These are phyloP conservation scores for Trichopoda pennipes DNA, from an alignment of 2,888 invertebrate species.

Conservation along the genomic window DNA sequence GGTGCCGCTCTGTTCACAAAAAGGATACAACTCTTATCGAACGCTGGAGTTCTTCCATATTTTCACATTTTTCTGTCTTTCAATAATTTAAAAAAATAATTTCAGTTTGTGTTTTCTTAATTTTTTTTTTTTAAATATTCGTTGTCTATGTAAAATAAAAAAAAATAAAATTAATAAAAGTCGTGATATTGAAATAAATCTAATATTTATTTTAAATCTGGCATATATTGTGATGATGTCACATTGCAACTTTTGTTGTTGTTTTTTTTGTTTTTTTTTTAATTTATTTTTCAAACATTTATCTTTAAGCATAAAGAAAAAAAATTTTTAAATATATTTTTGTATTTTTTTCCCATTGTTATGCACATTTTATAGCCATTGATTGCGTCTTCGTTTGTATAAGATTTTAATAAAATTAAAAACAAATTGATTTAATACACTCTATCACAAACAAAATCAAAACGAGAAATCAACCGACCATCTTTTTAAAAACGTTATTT, in stretches of 20 bases:
- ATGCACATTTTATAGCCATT: conserved; percentile 31
- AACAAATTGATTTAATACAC: conserved; percentile 27
- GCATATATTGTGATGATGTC: conserved; percentile 28
- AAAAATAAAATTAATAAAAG: not conserved
- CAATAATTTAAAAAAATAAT: no score
- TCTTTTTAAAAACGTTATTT: conserved; percentile 43
- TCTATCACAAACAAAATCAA: conserved; percentile 35
- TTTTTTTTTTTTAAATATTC: no score
- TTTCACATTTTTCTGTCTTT: no score
- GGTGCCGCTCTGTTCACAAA: no score
- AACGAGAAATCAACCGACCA: conserved; percentile 18
- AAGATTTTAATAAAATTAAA: conserved; percentile 3
- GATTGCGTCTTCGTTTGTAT: conserved; percentile 9
- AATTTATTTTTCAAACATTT: conserved; percentile 5
- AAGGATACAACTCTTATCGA: no score
- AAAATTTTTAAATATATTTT: conserved; percentile 12
- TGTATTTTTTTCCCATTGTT: conserved; percentile 9
- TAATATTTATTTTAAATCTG: conserved; percentile 1
- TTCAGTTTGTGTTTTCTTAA: no score
- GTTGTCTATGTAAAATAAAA: no score
- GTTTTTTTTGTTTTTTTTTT: no score
- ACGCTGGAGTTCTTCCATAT: no score
- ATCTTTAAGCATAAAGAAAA: not conserved
- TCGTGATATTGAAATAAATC: conserved; percentile 13
- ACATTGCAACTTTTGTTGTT: conserved; percentile 23